Base-by-base conservation (phyloP, 2,113 vertebrate species). In the Scomber colias region DNA sequence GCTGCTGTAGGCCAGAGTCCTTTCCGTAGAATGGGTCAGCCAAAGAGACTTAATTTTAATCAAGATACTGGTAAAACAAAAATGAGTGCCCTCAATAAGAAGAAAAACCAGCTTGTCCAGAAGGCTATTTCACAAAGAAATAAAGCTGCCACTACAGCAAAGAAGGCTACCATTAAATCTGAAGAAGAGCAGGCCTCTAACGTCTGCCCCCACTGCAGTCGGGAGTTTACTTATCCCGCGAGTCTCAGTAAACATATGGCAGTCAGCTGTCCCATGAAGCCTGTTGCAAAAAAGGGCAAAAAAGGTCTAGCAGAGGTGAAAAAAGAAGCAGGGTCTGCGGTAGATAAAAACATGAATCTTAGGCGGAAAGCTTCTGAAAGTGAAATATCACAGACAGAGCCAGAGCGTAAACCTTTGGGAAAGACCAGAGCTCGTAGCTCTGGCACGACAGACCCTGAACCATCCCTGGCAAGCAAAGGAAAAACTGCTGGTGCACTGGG, bases 121-220 rank as follows among this genome's bases (percentile, higher is more conserved):
- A 99, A 96, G 87, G 98, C 97, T 0, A 98, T 99, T 73, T 95
- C 97, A 55, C 98, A 98, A 35, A 98, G 95, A 89, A 98, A 97
- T 85, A 97, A 94, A 85, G 92, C 95, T 3, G 95, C 96, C 35
- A 91, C 87, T 7, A 95, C 95, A 88, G 95, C 95, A 83, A 98
- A 97, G 90, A 97, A 96, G 2, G 92, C 94, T 7, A 1, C 93
- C 3, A 94, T 90, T 78, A 94, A 74, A 24, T 85, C 87, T 3
- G 93, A 94, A 55, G 81, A 93, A 0, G 95, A 95, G 77, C 85
- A 85, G 0, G 92, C 95, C 24, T 88, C 95, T 1, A 97, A 97
- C 40, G 93, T 97, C 81, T 99, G 98, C 64, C 98, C 98, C 0
- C 96, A 99, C 92, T 99, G 98, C 78, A 95, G 86, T 11, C 89